A percentile compares a stretch with the other conserved stretches of the same genome.
Evolutionary conservation across 2,113 vertebrate species (phyloP).

Genomic region (Gambusia holbrooki): DNA sequence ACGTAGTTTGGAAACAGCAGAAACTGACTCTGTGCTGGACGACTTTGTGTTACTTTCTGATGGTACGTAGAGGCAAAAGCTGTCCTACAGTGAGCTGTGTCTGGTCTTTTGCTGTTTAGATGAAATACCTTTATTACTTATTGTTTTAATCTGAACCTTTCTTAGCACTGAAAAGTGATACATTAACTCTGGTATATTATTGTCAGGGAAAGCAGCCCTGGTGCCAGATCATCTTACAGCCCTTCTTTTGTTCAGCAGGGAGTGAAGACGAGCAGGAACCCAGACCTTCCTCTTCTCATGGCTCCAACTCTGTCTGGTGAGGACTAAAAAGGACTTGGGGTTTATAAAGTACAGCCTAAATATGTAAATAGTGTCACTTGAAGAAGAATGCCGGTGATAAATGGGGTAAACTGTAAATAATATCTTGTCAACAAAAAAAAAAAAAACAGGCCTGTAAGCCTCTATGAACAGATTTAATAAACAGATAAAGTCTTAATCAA

Average conservation of each 20-base stretch:
- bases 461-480: not conserved
- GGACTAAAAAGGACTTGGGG: not conserved
- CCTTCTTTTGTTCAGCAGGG: slow-evolving; percentile 54
- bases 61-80: slow-evolving; percentile 41
- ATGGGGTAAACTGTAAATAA: not conserved
- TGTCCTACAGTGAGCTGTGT: not conserved
- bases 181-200: slow-evolving; percentile 37
- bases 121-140: not conserved
- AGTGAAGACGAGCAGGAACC: slow-evolving; percentile 18
- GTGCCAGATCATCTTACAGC: slow-evolving; percentile 27
- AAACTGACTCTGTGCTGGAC: slow-evolving; percentile 55
- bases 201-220: slow-evolving; percentile 6
- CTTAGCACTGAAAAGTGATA: slow-evolving; percentile 30
- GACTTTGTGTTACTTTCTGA: slow-evolving; percentile 70
- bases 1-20: slow-evolving; percentile 56
- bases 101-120: slow-evolving; percentile 1
- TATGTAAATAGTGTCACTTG: not conserved
- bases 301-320: slow-evolving; percentile 48
- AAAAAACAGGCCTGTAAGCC: not conserved
- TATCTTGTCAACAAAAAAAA: not conserved
- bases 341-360: not conserved
- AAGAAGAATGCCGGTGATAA: not conserved
- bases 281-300: not conserved
- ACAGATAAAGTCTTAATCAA: not conserved
- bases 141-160: slow-evolving; percentile 15